Conservation (phyloP, 2,113 vertebrate genomes). For the human (Homo sapiens) region GRCh38 chr3:54845001-54845500, state of each 20-base stretch:
- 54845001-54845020: conserved; percentile 71
- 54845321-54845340: conserved; percentile 68
- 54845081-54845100: conserved; percentile 66
- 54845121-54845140: conserved; percentile 67
- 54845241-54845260: conserved; percentile 68
- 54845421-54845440: not conserved
- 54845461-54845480: conserved; percentile 32
- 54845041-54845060: conserved; percentile 71
- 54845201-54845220: conserved; percentile 51
- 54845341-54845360: conserved; percentile 59
- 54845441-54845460: not conserved
- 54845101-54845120: conserved; percentile 76
- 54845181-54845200: conserved; percentile 55
- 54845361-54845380: conserved; percentile 41
- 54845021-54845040: conserved; percentile 69
- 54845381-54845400: conserved; percentile 42
- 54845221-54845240: conserved; percentile 67
- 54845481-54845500: conserved; percentile 53
- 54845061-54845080: conserved; percentile 73
- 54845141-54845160: conserved; percentile 50
- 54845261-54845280: conserved; percentile 70
- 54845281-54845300: conserved; percentile 74
- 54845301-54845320: conserved; percentile 71
- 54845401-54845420: conserved; percentile 50
- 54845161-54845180: conserved; percentile 60